Percentiles rank a stretch among this genome's conserved stretches.
Conservation (phyloP, 30 jellyfish, hydroid and myxozoan genomes). For the Aurelia aurita region DNA sequence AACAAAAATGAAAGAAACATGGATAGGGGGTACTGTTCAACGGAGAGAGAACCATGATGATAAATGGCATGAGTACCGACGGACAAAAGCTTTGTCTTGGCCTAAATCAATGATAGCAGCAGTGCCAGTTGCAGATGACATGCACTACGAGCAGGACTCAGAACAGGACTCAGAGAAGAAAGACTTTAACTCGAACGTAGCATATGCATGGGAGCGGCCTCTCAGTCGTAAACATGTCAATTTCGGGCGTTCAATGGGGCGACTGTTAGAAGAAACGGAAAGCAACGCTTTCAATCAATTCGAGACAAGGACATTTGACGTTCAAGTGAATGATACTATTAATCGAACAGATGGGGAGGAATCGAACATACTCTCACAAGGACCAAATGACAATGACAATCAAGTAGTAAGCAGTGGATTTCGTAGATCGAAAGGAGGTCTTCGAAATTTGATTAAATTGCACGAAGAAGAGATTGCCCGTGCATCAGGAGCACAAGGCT, state of each 20-base stretch:
- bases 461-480: conserved; percentile 96
- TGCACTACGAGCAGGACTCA: neutral
- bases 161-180: neutral
- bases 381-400: neutral
- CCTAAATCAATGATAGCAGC: conserved; percentile 63
- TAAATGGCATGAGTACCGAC: conserved; percentile 42
- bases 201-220: neutral
- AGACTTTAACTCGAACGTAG: neutral
- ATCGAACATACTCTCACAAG: neutral
- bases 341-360: neutral
- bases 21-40: conserved; percentile 3
- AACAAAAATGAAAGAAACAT: conserved; percentile 3
- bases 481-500: conserved; percentile 77
- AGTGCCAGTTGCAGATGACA: neutral
- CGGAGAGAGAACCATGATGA: conserved; percentile 6
- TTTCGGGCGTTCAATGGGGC: conserved; percentile 23
- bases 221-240: neutral
- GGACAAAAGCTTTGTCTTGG: conserved; percentile 83
- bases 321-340: neutral
- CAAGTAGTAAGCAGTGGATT: neutral
- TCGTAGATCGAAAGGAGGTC: conserved; percentile 69
- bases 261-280: conserved; percentile 18
- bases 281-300: neutral
- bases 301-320: neutral
- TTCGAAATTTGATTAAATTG: conserved; percentile 73